Evolutionary conservation across 2,797 vertebrate species (phyloP).

Genomic region (Microchirus variegatus): DNA sequence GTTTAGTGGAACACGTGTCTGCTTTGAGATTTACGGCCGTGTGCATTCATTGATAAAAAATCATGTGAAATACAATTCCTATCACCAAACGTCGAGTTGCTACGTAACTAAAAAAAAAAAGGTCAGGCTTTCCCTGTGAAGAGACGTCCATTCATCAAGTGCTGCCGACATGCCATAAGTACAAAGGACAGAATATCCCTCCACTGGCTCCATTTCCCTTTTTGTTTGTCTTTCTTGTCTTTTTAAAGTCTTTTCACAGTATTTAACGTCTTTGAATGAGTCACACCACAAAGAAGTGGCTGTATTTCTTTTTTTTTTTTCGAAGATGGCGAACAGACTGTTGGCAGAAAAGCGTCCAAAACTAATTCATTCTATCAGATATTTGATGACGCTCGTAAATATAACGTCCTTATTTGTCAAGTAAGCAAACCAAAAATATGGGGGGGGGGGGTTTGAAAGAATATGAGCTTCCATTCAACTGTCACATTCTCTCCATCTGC

Average conservation of each 20-base stretch:
- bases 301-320: constrained; percentile 57
- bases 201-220: constrained; percentile 60
- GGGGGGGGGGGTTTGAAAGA: constrained; percentile 12
- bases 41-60: constrained; percentile 67
- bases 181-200: constrained; percentile 80
- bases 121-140: constrained; percentile 72
- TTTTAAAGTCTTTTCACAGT: constrained; percentile 59
- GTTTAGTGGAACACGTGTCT: constrained; percentile 46
- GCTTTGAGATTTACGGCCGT: constrained; percentile 53
- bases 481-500: constrained; percentile 71
- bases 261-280: constrained; percentile 60
- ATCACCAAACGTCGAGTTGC: constrained; percentile 71
- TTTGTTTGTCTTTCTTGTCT: constrained; percentile 64
- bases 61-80: constrained; percentile 73
- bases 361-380: constrained; percentile 21
- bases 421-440: constrained; percentile 12
- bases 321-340: constrained; percentile 26
- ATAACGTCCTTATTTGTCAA: constrained; percentile 29
- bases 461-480: constrained; percentile 41
- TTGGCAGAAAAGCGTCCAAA: constrained; percentile 9
- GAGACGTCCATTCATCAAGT: constrained; percentile 80
- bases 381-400: constrained; percentile 36
- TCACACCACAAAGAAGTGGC: constrained; percentile 48
- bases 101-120: constrained; percentile 73
- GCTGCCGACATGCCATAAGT: constrained; percentile 73